A percentile compares a stretch with the other conserved stretches of the same genome.
Conservation (phyloP, 1,140 invertebrate genomes). For the Oryzaephilus surinamensis region DNA sequence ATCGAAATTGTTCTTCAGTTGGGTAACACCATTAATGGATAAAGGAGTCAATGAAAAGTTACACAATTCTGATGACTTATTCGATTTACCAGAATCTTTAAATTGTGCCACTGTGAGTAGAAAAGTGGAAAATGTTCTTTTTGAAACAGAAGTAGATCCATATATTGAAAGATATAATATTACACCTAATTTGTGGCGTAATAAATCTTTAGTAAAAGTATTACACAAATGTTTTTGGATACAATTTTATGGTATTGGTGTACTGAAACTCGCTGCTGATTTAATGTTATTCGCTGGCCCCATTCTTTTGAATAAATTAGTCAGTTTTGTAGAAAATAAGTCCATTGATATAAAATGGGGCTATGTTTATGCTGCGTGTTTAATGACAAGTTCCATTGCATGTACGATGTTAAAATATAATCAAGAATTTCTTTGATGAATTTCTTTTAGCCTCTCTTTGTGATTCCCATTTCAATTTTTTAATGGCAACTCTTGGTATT, state of each 20-base stretch:
- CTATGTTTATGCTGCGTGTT: conserved; percentile 67
- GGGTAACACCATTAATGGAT: conserved; percentile 76
- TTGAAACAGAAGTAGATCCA: conserved; percentile 12
- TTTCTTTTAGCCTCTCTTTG: conserved; percentile 56
- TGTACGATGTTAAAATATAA: background rate
- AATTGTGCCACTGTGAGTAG: conserved; percentile 48
- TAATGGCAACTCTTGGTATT: conserved; percentile 71
- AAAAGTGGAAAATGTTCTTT: conserved; percentile 43
- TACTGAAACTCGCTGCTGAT: conserved; percentile 79
- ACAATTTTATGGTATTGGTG: conserved; percentile 81
- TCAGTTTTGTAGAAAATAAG: conserved; percentile 70
- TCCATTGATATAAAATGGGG: conserved; percentile 54
- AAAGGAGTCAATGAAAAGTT: conserved; percentile 70
- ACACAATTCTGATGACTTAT: conserved; percentile 68
- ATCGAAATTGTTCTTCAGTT: conserved; percentile 73
- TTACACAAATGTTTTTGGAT: conserved; percentile 75
- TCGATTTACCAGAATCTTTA: conserved; percentile 66
- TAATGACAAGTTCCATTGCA: conserved; percentile 42
- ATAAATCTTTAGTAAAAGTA: conserved; percentile 55
- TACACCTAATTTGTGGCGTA: conserved; percentile 31
- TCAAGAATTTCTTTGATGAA: background rate
- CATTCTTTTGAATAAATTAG: conserved; percentile 71
- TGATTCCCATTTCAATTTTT: conserved; percentile 82
- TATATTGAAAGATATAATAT: background rate
- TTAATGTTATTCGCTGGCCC: conserved; percentile 77